Conservation (phyloP, 2,888 invertebrate species). For the Argyresthia goedartella region DNA sequence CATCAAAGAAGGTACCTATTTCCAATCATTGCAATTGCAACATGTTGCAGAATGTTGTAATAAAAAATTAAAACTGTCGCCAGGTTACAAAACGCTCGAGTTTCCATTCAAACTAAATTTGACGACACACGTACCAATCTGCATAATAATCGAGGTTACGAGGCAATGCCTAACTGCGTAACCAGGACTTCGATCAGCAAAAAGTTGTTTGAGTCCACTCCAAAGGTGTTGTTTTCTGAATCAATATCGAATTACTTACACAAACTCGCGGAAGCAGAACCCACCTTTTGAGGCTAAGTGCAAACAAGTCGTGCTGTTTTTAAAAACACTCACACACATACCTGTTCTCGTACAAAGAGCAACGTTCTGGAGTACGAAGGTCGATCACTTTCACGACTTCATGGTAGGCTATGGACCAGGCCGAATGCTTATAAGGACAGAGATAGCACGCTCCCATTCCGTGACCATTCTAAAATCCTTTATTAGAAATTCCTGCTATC, state of each 20-base stretch:
- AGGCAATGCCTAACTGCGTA: too few relatives aligned
- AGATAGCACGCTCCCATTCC: slow-evolving; percentile 1
- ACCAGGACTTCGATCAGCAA: too few relatives aligned
- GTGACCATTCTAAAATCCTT: slow-evolving; percentile 2
- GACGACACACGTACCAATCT: too few relatives aligned
- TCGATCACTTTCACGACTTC: slow-evolving; percentile 8
- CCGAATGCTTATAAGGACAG: slow-evolving; percentile 1
- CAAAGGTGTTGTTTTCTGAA: background rate
- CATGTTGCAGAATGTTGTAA: too few relatives aligned
- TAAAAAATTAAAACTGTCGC: too few relatives aligned
- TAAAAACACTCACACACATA: background rate
- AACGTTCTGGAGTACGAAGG: slow-evolving; percentile 5
- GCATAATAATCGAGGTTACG: too few relatives aligned
- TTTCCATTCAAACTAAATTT: too few relatives aligned
- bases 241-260: background rate
- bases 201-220: too few relatives aligned
- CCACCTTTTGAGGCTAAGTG: background rate
- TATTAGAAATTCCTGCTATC: slow-evolving; percentile 5
- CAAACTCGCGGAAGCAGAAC: background rate
- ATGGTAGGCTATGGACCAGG: background rate
- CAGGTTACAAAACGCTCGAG: too few relatives aligned
- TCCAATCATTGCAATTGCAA: too few relatives aligned
- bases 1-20: too few relatives aligned
- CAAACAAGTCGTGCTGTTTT: background rate
- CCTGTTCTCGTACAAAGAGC: background rate